Evolutionary conservation across 2,888 invertebrate genomes (phyloP).

Genomic region (Apotomis capreana): DNA sequence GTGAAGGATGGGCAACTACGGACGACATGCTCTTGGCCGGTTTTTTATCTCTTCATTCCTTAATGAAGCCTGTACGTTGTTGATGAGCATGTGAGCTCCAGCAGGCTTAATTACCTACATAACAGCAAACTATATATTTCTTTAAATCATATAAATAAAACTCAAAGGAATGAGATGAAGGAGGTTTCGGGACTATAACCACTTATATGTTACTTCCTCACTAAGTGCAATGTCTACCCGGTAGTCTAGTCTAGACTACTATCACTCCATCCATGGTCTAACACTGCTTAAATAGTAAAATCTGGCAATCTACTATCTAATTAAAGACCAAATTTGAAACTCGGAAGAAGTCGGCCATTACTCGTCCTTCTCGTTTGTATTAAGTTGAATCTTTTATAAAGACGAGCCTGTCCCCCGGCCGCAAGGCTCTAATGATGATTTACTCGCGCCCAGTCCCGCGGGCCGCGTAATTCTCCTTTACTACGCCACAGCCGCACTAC

Average conservation of each 20-base stretch:
- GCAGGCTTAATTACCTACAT: too few relatives aligned
- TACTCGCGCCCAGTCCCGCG: conserved; percentile 72
- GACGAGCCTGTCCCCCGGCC: conserved; percentile 69
- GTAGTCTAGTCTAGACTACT: not conserved
- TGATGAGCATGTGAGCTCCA: too few relatives aligned
- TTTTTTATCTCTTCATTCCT: too few relatives aligned
- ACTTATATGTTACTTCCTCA: too few relatives aligned
- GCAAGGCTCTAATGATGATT: conserved; percentile 75
- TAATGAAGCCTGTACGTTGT: too few relatives aligned
- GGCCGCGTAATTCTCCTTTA: conserved; percentile 79
- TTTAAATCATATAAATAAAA: too few relatives aligned
- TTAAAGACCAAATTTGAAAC: conserved; percentile 35
- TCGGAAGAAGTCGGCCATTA: conserved; percentile 59
- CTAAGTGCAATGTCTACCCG: too few relatives aligned
- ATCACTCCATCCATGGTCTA: not conserved
- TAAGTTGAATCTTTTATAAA: conserved; percentile 80
- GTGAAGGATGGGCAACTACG: too few relatives aligned
- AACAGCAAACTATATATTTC: too few relatives aligned
- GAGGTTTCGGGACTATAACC: too few relatives aligned
- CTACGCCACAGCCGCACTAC: conserved; percentile 63
- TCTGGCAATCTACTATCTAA: conserved; percentile 19
- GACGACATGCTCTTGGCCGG: too few relatives aligned
- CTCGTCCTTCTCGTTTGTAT: conserved; percentile 72
- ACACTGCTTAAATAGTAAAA: conserved; percentile 22
- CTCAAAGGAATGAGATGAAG: too few relatives aligned